Conservation (phyloP, 2,797 vertebrate species). For the Hozukius guyotensis region DNA sequence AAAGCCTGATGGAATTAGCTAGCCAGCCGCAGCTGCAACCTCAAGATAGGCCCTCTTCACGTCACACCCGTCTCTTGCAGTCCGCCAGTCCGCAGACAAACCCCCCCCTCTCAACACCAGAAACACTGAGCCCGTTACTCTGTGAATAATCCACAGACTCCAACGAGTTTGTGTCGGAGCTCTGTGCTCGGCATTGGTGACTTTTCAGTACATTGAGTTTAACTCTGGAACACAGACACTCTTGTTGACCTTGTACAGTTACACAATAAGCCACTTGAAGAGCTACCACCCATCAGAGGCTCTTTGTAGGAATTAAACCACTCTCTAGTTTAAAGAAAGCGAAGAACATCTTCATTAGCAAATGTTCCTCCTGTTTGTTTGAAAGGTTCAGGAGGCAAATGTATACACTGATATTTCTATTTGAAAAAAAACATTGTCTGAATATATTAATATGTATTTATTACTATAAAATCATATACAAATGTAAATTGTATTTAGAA, state of each 20-base stretch:
- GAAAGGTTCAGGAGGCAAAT: neutral
- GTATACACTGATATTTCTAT: neutral
- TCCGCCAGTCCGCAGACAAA: too few species aligned
- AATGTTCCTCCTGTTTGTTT: neutral
- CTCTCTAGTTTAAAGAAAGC: neutral
- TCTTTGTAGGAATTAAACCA: neutral
- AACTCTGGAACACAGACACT: neutral
- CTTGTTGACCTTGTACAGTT: neutral
- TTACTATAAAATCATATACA: neutral
- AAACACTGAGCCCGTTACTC: neutral
- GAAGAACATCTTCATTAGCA: neutral
- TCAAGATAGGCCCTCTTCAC: too few species aligned
- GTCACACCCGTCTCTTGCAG: too few species aligned
- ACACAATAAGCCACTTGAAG: constrained; percentile 11
- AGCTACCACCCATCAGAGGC: neutral
- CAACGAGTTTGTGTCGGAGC: neutral
- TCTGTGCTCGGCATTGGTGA: neutral
- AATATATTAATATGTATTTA: neutral
- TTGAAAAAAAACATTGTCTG: neutral
- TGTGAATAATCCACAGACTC: neutral
- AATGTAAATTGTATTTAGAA: neutral
- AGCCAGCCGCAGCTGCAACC: too few species aligned
- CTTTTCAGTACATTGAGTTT: neutral
- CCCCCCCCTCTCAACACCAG: neutral
- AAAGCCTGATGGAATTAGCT: too few species aligned